Evolutionary conservation across 2,113 vertebrate species (phyloP), one percentile per base, ranked within the genome.

Genomic region (Psittacus erithacus): DNA sequence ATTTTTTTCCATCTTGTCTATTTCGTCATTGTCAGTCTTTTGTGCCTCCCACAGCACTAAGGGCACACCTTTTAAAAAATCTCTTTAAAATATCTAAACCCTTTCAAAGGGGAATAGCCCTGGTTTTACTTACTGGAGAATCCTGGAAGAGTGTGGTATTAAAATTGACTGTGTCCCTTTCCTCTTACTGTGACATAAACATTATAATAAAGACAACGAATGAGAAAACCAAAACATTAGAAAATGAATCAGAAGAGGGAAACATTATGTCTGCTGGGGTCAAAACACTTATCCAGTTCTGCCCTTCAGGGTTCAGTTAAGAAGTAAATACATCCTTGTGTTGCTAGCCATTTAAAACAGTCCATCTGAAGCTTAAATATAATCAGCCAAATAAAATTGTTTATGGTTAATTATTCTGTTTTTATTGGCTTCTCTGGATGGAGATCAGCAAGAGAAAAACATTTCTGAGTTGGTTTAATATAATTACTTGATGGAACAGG

Each of bases 401-500:
- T 96, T 92, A 76, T 67, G 31, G 55, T 49, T 92, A 96, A 91
- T 92, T 88, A 88, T 92, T 83, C 41, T 39, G 25, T 11, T 93
- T 95, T 96, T 96, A 94, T 83, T 95, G 50, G 85, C 17, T 95
- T 82, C 62, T 88, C 50, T 96, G 14, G 17, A 43, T 82, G 59
- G 59, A 95, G 76, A 92, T 94, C 78, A 85, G 23, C 10, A 86
- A 68, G 65, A 83, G 50, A 62, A 81, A 96, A 95, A 62, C 3
- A 60, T 84, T 95, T 92, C 52, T 86, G 35, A 79, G 47, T 90
- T 86, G 20, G 53, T 84, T 94, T 95, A 97, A 93, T 95, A 43
- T 65, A 86, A 96, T 96, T 93, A 85, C 44, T 90, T 92, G 76
- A 63, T 84, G 59, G 59, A 96, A 57, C 15, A 75, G 31, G 1